Conservation (phyloP, 1,140 invertebrate species). For the Aphelenchoides besseyi region DNA sequence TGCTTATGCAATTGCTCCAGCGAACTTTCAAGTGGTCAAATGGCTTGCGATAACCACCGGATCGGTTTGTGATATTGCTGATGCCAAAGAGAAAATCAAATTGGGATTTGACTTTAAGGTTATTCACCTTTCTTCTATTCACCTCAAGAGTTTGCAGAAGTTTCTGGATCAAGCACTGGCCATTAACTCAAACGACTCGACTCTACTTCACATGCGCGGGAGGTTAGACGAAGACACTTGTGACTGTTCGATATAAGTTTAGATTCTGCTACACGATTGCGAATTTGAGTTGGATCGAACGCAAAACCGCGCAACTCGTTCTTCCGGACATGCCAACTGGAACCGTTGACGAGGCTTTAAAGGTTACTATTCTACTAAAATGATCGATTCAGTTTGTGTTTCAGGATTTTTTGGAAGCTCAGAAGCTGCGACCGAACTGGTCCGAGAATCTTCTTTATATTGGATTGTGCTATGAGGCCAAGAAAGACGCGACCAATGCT, state of each 20-base stretch:
- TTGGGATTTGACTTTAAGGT: constrained; percentile 56
- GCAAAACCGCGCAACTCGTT: constrained; percentile 64
- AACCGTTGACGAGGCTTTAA: constrained; percentile 63
- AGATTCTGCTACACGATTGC: constrained; percentile 63
- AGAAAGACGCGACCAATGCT: constrained; percentile 39
- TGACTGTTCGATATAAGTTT: no score
- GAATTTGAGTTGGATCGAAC: constrained; percentile 63
- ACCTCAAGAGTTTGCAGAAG: constrained; percentile 58
- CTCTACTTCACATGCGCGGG: constrained; percentile 61
- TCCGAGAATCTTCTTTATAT: constrained; percentile 64
- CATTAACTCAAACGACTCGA: constrained; percentile 63
- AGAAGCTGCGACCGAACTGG: constrained; percentile 49
- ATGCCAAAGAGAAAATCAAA: constrained; percentile 64
- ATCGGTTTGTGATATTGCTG: constrained; percentile 31
- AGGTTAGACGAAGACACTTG: no score
- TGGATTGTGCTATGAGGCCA: constrained; percentile 61
- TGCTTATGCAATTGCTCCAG: constrained; percentile 25
- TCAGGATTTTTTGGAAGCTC: constrained; percentile 25
- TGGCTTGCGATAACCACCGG: constrained; percentile 44
- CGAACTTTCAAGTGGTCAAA: constrained; percentile 46
- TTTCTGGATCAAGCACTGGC: constrained; percentile 64
- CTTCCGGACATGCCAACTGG: constrained; percentile 63
- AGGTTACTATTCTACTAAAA: neutral
- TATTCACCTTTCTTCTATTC: neutral
- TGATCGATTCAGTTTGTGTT: constrained; percentile 3